Evolutionary conservation across 2,797 vertebrate species (phyloP).

Genomic region (Nannoperca obscura): DNA sequence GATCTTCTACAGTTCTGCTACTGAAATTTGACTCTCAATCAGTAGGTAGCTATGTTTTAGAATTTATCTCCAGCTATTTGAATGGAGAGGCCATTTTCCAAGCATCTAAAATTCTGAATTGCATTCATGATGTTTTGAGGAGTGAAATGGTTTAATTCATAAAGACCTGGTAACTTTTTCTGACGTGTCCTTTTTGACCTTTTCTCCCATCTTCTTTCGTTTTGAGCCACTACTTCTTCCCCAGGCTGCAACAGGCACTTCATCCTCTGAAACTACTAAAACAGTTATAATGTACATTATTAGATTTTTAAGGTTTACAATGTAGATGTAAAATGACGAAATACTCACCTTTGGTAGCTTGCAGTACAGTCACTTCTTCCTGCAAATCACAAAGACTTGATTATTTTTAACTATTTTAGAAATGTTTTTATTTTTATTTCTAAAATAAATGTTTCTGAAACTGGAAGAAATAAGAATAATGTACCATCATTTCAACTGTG

Average conservation of each 20-base stretch:
- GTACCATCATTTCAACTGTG: conserved; percentile 63
- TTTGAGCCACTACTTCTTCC: conserved; percentile 79
- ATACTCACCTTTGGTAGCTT: conserved; percentile 53
- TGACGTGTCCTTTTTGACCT: conserved; percentile 42
- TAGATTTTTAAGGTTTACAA: background rate
- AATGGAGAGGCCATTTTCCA: background rate
- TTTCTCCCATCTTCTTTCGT: conserved; percentile 54
- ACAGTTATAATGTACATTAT: background rate
- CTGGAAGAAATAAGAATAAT: background rate
- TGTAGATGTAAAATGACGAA: background rate
- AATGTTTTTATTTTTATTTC: background rate
- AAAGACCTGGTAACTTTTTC: conserved; percentile 70
- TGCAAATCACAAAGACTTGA: conserved; percentile 39
- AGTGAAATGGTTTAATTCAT: background rate
- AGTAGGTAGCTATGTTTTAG: background rate
- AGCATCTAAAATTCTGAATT: background rate
- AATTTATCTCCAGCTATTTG: background rate
- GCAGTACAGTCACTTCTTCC: conserved; percentile 66
- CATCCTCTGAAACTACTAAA: conserved; percentile 63
- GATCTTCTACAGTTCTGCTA: no score
- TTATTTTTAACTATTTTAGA: background rate
- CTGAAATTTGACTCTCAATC: background rate
- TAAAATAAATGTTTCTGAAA: background rate
- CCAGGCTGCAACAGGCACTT: conserved; percentile 55
- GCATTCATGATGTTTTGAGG: background rate